These are phyloP conservation scores for Xanthia togata DNA, from an alignment of 2,888 invertebrate species.

Conservation along the genomic window DNA sequence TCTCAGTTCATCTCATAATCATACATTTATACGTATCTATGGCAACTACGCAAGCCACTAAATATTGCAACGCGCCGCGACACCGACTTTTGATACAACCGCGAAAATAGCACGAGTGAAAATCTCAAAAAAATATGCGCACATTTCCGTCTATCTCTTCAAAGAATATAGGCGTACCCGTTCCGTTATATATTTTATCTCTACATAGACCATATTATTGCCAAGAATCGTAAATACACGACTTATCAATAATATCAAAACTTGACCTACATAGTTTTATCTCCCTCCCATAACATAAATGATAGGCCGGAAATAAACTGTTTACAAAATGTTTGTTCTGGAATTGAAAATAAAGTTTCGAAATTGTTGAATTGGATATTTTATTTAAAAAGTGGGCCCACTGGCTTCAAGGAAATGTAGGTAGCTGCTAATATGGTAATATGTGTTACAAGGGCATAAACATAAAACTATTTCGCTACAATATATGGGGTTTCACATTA, in stretches of 20 bases:
- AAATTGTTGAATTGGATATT: neutral
- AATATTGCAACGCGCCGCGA: neutral
- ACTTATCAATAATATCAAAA: conserved; percentile 70
- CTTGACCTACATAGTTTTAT: conserved; percentile 74
- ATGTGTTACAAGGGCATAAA: conserved; percentile 19
- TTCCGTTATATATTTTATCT: conserved; percentile 27
- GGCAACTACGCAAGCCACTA: neutral
- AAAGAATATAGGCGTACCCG: conserved; percentile 20
- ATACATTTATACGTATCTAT: neutral
- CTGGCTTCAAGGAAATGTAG: neutral
- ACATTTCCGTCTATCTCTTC: conserved; percentile 3
- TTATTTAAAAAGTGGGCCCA: neutral
- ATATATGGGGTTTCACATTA: conserved; percentile 9
- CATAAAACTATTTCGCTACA: conserved; percentile 15
- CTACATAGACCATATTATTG: conserved; percentile 33
- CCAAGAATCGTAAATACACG: conserved; percentile 56
- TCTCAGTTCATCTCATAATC: neutral
- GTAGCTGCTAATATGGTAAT: neutral
- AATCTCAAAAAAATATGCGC: conserved; percentile 1
- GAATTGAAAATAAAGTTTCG: conserved; percentile 29
- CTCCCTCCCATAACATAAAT: conserved; percentile 57
- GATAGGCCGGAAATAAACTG: conserved; percentile 64
- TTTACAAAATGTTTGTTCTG: conserved; percentile 49
- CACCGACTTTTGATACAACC: conserved; percentile 1
- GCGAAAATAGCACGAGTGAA: neutral